A percentile compares a stretch with the other conserved stretches of the same genome.
Conservation (phyloP, 1,140 invertebrate species). For the Euura lappo region DNA sequence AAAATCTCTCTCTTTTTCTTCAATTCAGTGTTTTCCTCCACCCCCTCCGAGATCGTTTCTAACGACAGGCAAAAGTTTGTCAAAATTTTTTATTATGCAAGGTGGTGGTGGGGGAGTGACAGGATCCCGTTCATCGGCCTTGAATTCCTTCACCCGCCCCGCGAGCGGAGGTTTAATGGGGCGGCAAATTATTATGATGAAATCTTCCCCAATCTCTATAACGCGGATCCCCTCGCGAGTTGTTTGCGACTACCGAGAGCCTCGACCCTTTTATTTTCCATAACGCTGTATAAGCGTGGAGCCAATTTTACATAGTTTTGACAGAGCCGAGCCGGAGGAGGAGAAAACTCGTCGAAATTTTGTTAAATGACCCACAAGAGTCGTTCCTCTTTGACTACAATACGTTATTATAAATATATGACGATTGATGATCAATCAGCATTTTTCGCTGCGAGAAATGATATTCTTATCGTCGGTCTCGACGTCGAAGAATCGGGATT, state of each 20-base stretch:
- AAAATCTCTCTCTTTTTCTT: too few relatives aligned
- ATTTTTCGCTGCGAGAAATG: too few relatives aligned
- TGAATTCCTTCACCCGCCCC: not conserved
- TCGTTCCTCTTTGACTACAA: too few relatives aligned
- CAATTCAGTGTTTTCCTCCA: not conserved
- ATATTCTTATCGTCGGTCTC: too few relatives aligned
- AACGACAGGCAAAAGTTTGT: conserved; percentile 23
- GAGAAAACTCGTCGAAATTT: not conserved
- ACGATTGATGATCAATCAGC: too few relatives aligned
- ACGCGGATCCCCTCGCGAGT: conserved; percentile 18
- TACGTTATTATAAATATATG: too few relatives aligned
- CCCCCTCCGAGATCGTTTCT: not conserved
- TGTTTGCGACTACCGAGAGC: conserved; percentile 36
- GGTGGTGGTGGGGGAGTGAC: not conserved
- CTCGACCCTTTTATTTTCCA: not conserved
- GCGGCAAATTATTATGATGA: conserved; percentile 37
- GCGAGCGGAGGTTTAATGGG: conserved; percentile 24
- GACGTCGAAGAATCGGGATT: too few relatives aligned
- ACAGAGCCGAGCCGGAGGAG: not conserved
- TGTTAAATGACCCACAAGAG: too few relatives aligned
- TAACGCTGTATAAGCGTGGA: not conserved
- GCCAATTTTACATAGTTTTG: not conserved
- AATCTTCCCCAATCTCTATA: conserved; percentile 15
- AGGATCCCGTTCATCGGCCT: not conserved
- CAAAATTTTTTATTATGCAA: conserved; percentile 29